A percentile compares a stretch with the other conserved stretches of the same genome.
These are phyloP conservation scores for Coenonympha arcania DNA, from an alignment of 2,888 invertebrate genomes.

Conservation along the genomic window DNA sequence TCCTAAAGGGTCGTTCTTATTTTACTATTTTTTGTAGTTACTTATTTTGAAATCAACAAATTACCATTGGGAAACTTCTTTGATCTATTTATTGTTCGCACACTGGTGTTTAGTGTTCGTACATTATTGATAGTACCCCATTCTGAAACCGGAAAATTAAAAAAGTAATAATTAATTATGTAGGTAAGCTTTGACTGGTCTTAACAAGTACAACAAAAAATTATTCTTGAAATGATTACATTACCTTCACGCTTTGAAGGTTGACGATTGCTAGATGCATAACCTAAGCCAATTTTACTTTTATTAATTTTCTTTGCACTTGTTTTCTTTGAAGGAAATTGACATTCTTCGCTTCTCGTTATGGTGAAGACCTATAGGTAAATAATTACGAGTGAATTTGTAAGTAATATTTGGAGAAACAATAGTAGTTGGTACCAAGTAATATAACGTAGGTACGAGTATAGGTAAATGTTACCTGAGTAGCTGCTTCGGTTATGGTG, in stretches of 20 bases:
- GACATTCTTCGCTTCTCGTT: constrained; percentile 42
- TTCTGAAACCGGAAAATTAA: constrained; percentile 30
- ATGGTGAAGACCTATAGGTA: constrained; percentile 42
- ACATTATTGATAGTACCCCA: constrained; percentile 23
- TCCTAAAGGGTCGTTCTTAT: no score
- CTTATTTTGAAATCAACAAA: not conserved
- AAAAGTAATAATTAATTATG: constrained; percentile 20
- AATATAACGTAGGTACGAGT: not conserved
- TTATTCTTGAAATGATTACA: not conserved
- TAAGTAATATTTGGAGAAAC: not conserved
- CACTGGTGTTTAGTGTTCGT: constrained; percentile 20
- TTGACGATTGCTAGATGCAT: constrained; percentile 35
- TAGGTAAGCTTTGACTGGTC: no score
- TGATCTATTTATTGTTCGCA: constrained; percentile 27
- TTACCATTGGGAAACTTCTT: constrained; percentile 34
- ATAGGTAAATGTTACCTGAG: constrained; percentile 43
- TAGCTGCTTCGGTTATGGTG: constrained; percentile 38
- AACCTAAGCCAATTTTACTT: constrained; percentile 34
- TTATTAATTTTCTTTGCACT: constrained; percentile 31
- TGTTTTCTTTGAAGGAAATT: constrained; percentile 39
- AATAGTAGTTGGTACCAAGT: not conserved
- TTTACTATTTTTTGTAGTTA: no score
- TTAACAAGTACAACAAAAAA: not conserved
- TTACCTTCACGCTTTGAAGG: constrained; percentile 39
- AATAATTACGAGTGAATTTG: not conserved